phyloP scores from a whole-genome alignment of 2,113 vertebrate genomes.

The Meles meles region DNA sequence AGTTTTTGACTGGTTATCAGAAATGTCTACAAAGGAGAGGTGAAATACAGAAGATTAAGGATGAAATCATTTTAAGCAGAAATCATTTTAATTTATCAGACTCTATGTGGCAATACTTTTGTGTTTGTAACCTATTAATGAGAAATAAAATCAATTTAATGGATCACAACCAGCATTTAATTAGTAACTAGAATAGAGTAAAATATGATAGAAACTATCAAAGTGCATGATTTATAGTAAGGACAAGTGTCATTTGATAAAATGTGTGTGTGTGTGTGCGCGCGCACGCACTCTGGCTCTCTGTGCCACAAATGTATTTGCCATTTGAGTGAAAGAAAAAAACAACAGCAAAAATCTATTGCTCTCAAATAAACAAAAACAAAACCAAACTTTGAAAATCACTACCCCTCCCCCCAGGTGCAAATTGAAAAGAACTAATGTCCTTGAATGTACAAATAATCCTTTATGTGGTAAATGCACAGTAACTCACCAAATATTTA shows the following conservation, averaged over 20 bases:
- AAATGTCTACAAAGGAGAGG: not conserved
- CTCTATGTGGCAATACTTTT: not conserved
- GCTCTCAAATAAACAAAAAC: not conserved
- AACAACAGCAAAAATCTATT: not conserved
- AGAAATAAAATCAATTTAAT: constrained; percentile 32
- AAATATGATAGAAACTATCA: not conserved
- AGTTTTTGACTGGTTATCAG: not conserved
- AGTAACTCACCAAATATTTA: not conserved
- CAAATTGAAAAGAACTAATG: not conserved
- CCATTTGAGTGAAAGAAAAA: not conserved
- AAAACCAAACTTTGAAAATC: not conserved
- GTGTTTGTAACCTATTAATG: constrained; percentile 5
- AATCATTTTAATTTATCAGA: constrained; percentile 33
- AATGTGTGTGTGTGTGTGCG: not conserved
- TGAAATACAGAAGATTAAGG: not conserved
- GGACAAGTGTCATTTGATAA: not conserved
- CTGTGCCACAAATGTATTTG: not conserved
- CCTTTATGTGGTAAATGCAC: not conserved
- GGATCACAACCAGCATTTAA: not conserved
- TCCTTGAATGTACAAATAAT: not conserved
- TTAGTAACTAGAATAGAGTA: not conserved
- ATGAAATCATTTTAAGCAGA: not conserved
- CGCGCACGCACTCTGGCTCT: too few relatives aligned
- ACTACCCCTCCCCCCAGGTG: not conserved
- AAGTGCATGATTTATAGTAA: not conserved